A percentile compares a stretch with the other conserved stretches of the same genome.
These are phyloP conservation scores for Catocala fraxini DNA, from an alignment of 2,888 invertebrate species.

Conservation along the genomic window DNA sequence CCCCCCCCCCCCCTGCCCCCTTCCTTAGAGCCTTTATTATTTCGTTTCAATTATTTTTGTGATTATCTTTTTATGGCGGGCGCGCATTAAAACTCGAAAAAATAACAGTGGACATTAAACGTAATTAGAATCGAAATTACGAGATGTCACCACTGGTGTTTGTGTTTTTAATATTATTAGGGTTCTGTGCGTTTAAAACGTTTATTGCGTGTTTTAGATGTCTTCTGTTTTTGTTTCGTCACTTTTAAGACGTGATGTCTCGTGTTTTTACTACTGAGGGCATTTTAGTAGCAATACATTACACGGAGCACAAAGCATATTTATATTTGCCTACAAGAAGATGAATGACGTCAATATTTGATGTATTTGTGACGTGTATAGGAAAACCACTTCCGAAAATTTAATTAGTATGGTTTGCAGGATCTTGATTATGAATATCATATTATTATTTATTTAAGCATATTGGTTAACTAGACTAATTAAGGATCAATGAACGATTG, in stretches of 20 bases:
- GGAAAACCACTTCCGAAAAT: no score
- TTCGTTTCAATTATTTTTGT: slow-evolving; percentile 88
- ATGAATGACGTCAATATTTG: no score
- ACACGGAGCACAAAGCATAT: neutral
- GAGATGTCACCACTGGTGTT: slow-evolving; percentile 78
- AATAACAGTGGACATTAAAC: slow-evolving; percentile 84
- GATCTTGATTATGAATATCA: no score
- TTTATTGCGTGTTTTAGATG: slow-evolving; percentile 47
- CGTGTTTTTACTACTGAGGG: neutral
- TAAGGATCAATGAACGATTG: no score
- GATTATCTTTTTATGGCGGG: slow-evolving; percentile 87
- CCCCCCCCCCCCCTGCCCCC: slow-evolving; percentile 64
- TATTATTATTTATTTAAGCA: no score
- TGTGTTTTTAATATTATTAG: slow-evolving; percentile 63
- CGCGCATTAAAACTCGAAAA: slow-evolving; percentile 85
- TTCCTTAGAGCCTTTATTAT: slow-evolving; percentile 80
- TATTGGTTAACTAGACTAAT: no score
- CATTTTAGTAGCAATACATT: slow-evolving; percentile 1
- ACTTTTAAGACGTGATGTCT: slow-evolving; percentile 6
- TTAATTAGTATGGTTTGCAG: no score
- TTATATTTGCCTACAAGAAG: no score
- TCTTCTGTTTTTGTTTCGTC: slow-evolving; percentile 22
- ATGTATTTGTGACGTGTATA: no score
- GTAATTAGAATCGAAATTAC: slow-evolving; percentile 85
- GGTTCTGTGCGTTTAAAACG: slow-evolving; percentile 56